Percentiles rank a stretch among this genome's conserved stretches.
These are phyloP conservation scores for Nemopilema nomurai DNA, from an alignment of 30 jellyfish, hydroid and myxozoan species.

Conservation along the genomic window DNA sequence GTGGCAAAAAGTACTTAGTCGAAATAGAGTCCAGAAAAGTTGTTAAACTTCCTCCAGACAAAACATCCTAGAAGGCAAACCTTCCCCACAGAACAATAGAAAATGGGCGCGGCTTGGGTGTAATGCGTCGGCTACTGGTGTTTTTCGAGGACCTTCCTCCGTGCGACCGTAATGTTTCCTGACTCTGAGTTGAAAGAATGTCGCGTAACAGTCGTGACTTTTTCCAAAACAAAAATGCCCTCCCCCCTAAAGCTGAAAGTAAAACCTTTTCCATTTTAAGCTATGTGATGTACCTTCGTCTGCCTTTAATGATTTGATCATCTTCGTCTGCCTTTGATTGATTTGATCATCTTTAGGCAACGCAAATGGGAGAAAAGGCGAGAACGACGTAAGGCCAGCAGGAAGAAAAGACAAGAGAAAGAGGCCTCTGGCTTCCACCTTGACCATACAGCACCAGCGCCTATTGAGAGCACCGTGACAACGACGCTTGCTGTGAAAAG, in stretches of 20 bases:
- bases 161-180: too few relatives aligned
- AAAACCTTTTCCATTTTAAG: neutral
- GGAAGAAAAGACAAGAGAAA: conserved; percentile 22
- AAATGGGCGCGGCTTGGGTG: too few relatives aligned
- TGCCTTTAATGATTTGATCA: neutral
- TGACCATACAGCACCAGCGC: conserved; percentile 1
- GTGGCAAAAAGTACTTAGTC: too few relatives aligned
- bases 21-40: too few relatives aligned
- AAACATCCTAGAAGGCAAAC: too few relatives aligned
- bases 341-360: conserved; percentile 20
- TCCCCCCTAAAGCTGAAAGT: neutral
- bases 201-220: too few relatives aligned
- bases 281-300: too few relatives aligned
- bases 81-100: too few relatives aligned
- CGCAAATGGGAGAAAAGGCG: conserved; percentile 57
- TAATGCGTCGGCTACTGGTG: too few relatives aligned
- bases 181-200: too few relatives aligned
- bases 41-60: too few relatives aligned
- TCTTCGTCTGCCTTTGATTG: neutral
- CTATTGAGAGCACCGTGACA: neutral
- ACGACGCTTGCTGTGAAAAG: neutral
- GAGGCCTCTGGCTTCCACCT: neutral
- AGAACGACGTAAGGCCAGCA: conserved; percentile 35
- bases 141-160: too few relatives aligned
- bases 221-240: neutral